phyloP scores from a whole-genome alignment of 2,888 invertebrate species.

The Synanthedon vespiformis region DNA sequence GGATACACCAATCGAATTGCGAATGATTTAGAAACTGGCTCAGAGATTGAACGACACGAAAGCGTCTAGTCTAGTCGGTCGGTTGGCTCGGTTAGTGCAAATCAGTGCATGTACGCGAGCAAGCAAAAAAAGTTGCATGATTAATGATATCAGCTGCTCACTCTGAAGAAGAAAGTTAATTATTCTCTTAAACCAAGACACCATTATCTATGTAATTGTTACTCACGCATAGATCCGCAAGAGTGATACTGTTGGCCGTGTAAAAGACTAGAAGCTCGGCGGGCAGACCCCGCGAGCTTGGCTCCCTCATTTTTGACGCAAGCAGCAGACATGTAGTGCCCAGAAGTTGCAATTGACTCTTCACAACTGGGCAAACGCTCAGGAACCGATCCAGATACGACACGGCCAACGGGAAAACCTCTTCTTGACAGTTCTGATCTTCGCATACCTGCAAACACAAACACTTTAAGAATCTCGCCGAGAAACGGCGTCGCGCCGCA shows the following conservation, averaged over 20 bases:
- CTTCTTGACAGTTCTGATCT: constrained; percentile 92
- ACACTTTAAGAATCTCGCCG: constrained; percentile 1
- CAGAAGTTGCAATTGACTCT: constrained; percentile 90
- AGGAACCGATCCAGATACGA: constrained; percentile 95
- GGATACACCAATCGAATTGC: constrained; percentile 29
- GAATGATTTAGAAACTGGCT: constrained; percentile 45
- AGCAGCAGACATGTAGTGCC: constrained; percentile 93
- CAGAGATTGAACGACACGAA: constrained; percentile 35
- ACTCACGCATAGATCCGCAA: constrained; percentile 91
- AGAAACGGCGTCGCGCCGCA: constrained; percentile 25
- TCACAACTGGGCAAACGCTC: constrained; percentile 83
- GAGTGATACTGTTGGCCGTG: constrained; percentile 92
- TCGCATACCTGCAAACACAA: constrained; percentile 85
- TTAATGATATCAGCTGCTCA: constrained; percentile 53
- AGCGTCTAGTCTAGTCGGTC: constrained; percentile 28
- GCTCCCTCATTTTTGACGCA: constrained; percentile 93
- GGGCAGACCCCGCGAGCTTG: constrained; percentile 78
- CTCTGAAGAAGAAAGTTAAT: constrained; percentile 38
- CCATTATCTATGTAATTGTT: neutral
- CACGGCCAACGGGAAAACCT: constrained; percentile 92
- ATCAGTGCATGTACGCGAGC: constrained; percentile 15
- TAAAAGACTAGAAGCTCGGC: constrained; percentile 89
- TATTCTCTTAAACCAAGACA: constrained; percentile 16
- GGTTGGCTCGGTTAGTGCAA: constrained; percentile 19
- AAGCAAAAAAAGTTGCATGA: constrained; percentile 33